Base-by-base conservation (phyloP, 2,888 invertebrate species). In the Horisme vitalbata region DNA sequence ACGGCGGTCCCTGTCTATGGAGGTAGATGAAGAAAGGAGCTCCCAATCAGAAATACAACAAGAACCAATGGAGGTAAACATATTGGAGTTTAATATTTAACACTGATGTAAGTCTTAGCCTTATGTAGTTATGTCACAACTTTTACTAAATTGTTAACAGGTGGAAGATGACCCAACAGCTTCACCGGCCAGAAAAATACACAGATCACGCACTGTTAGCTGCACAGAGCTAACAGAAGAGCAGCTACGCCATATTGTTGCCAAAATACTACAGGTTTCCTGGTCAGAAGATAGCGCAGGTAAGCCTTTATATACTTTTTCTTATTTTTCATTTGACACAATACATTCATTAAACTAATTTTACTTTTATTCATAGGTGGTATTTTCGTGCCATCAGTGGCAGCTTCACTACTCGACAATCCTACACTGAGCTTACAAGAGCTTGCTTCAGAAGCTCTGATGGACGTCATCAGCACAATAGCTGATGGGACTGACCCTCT, bases 211-310 rank as follows among this genome's bases (percentile, higher is more conserved):
- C 31, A 89, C 90, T 15, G 76, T 87, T 26, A 90, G 90, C 63
- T 87, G 90, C 52, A 90, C 90, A 8, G 94, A 94, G 70, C 78
- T 93, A 41, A 92, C 92, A 4, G 91, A 92, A 50, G 93, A 94
- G 38, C 93, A 94, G 68, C 84, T 94, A 13, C 83, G 92, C 51
- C 79, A 89, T 41, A 91, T 93, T 54, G 89, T 95, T 33, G 93
- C 93, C 1, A 91, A 93, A 65, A 92, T 96, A 43, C 80, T 96
- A 10, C 93, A 94, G 71, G 93, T 94, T 23, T 93, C 94, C 1
- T 95, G 95, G 93, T 91, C 91, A 51, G 92, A 92, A 61, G 88
- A 88, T 35, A 90, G 91, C 64, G 83, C 86, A 62, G 92, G 92
- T 76, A 69, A 63, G 60, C 9, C 30, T 28, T 24, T n/a, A 18